phyloP scores from a whole-genome alignment of 2,797 vertebrate genomes.

The Fistularia commersonii region DNA sequence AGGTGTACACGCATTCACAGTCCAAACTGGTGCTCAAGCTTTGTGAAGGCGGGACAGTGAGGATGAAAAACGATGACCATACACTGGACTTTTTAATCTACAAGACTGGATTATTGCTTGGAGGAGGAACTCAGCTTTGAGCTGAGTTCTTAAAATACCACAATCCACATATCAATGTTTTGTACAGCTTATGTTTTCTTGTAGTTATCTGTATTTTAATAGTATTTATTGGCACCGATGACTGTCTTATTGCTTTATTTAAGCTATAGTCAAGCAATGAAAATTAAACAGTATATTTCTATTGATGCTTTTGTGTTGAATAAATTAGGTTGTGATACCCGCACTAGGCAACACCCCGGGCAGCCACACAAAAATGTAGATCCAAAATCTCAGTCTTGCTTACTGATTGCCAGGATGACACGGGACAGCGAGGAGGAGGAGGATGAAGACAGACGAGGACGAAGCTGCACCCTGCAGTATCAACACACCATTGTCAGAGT shows the following conservation, averaged over 20 bases:
- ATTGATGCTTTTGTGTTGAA: not conserved
- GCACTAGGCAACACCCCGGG: too few species aligned
- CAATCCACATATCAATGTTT: too few species aligned
- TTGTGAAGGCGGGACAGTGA: conserved; percentile 15
- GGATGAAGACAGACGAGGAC: conserved; percentile 82
- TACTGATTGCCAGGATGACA: conserved; percentile 70
- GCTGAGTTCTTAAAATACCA: too few species aligned
- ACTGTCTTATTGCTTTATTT: conserved; percentile 16
- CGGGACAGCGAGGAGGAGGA: conserved; percentile 92
- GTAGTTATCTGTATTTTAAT: too few species aligned
- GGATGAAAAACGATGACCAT: conserved; percentile 27
- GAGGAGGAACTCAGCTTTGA: too few species aligned
- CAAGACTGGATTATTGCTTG: too few species aligned
- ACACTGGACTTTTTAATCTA: conserved; percentile 31
- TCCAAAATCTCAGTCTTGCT: not conserved
- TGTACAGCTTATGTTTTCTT: too few species aligned
- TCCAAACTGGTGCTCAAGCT: conserved; percentile 23
- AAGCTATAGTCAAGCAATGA: too few species aligned
- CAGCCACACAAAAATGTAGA: too few species aligned
- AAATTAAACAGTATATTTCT: too few species aligned
- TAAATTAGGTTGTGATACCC: not conserved
- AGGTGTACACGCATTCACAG: conserved; percentile 32
- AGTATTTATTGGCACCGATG: too few species aligned
- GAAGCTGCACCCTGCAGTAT: conserved; percentile 89
- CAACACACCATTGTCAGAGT: conserved; percentile 89